A percentile compares a stretch with the other conserved stretches of the same genome.
Evolutionary conservation across 2,797 vertebrate genomes (phyloP).

Genomic region (Bradypus variegatus): DNA sequence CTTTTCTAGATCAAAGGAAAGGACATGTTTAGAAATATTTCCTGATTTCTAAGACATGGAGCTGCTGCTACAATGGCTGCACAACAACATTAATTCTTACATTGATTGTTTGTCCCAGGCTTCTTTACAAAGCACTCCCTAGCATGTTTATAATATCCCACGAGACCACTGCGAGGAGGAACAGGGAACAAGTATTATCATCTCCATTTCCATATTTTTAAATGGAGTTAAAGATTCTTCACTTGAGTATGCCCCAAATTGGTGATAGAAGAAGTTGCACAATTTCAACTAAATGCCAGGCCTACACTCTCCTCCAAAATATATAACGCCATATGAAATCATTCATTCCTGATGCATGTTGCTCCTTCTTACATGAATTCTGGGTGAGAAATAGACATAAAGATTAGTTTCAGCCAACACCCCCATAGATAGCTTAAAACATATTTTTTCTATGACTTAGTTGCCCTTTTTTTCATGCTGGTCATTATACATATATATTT

Average conservation of each 20-base stretch:
- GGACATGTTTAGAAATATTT: slow-evolving; percentile 9
- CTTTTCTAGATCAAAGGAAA: background rate
- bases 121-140: background rate
- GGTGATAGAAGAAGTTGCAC: background rate
- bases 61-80: background rate
- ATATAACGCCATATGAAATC: background rate
- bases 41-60: background rate
- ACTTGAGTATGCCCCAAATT: background rate
- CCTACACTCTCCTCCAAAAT: background rate
- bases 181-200: background rate
- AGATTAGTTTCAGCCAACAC: background rate
- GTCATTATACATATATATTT: background rate
- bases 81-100: background rate
- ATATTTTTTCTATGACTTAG: background rate
- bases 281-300: background rate
- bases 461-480: background rate
- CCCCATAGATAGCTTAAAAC: background rate
- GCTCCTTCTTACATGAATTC: background rate
- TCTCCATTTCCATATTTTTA: background rate
- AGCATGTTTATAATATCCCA: background rate
- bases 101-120: background rate
- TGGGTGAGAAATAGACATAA: background rate
- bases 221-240: background rate
- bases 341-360: background rate
- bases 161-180: background rate